Evolutionary conservation across 2,888 invertebrate species (phyloP), one percentile per base, ranked within the genome.

Genomic region (Lasioglossum pauxillum): DNA sequence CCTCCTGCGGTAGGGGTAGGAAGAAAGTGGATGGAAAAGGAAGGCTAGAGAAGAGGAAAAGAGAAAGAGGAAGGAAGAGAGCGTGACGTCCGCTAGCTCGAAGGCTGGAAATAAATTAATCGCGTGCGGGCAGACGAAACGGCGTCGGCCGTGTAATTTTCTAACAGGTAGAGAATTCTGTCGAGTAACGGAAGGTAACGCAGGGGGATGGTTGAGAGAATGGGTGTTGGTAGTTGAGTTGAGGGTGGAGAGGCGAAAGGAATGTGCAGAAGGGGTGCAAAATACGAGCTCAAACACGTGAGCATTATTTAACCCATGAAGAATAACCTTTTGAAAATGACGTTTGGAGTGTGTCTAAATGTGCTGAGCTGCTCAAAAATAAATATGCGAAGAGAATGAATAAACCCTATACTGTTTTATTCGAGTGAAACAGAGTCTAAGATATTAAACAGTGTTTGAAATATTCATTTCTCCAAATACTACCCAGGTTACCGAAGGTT

Each of bases 91-190:
- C 82, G 64, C 80, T 75, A 67, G 80, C 82, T 60, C 60, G 60
- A 60, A 60, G 80, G 75, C 78, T 86, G 83, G 80, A 89, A 85
- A 89, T 87, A 87, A 90, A 90, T 90, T 90, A 90, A 90, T 91
- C 88, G 86, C 84, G 77, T 75, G 87, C 80, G 60, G 41, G 81
- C 81, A 60, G 71, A 57, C 72, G 76, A 80, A 81, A 81, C 86
- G 78, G 80, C 60, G 77, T 53, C 57, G 64, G 57, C 64, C 87
- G 69, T 73, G 84, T 83, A 74, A 78, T 78, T 71, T 60, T 75
- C 83, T 75, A 75, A 84, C 83, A 38, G 72, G 27, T 53, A 46
- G 64, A 53, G 84, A 80, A 84, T 84, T 84, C 49, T 69, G 49
- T 31, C 19, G 31, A 44, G 57, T n/a, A 27, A 57, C 53, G 53